Evolutionary conservation across 2,888 invertebrate species (phyloP).

Genomic region (Xestobium rufovillosum): DNA sequence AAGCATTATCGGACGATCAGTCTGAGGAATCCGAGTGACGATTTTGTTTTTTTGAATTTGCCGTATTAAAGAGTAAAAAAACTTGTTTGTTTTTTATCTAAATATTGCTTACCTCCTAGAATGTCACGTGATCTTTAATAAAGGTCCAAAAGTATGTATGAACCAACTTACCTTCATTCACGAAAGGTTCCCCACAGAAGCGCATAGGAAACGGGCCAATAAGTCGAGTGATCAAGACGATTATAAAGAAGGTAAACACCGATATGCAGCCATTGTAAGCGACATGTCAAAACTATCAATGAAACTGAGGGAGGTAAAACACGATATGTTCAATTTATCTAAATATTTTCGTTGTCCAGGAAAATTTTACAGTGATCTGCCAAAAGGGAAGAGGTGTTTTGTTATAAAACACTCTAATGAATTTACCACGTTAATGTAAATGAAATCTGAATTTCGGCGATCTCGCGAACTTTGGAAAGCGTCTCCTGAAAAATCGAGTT

Average conservation of each 20-base stretch:
- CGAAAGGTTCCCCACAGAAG: conserved; percentile 3
- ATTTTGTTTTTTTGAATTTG: background rate
- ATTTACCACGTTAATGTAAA: background rate
- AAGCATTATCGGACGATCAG: conserved; percentile 3
- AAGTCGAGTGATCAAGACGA: background rate
- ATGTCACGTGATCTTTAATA: background rate
- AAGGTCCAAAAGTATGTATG: background rate
- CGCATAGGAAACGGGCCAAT: background rate
- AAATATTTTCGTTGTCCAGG: conserved; percentile 8
- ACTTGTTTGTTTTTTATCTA: background rate
- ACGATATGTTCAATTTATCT: conserved; percentile 6
- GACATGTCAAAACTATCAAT: background rate
- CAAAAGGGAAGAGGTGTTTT: background rate
- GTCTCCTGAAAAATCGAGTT: background rate
- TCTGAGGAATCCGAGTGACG: background rate
- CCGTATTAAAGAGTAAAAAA: conserved; percentile 9
- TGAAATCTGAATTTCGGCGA: conserved; percentile 1
- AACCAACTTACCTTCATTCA: conserved; percentile 1
- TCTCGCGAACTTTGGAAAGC: conserved; percentile 1
- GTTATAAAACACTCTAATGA: background rate
- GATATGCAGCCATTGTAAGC: conserved; percentile 1
- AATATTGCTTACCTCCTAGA: conserved; percentile 1
- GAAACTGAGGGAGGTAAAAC: conserved; percentile 2
- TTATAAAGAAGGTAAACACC: conserved; percentile 2
- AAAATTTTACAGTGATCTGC: conserved; percentile 1